Evolutionary conservation across 2,797 vertebrate genomes (phyloP), one percentile per base, ranked within the genome.

Genomic region (Antennarius maculatus): DNA sequence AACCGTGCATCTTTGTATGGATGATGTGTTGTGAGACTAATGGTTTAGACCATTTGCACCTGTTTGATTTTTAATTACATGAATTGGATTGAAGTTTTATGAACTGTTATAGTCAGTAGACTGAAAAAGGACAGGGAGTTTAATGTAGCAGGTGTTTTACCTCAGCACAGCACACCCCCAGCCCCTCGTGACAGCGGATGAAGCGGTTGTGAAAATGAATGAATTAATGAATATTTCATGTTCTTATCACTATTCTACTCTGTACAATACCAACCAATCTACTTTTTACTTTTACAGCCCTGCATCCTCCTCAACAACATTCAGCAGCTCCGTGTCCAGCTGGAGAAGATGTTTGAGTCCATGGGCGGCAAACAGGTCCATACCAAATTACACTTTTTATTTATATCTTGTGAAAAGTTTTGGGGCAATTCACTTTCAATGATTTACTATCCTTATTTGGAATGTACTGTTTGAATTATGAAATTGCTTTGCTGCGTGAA

Each of bases 321-420:
- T 74, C 98, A 99, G 76, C 98, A 99, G 60, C 80, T 99, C 16
- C 91, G 98, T 28, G 96, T 99, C 62, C 97, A 98, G 68, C 95
- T 99, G 81, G 98, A 99, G 91, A 99, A 99, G 90, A 97, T 98
- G 97, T 99, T 99, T 80, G 97, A 99, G 89, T 96, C 97, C 59
- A 99, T 99, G 97, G 97, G 97, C 54, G 98, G 98, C 43, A 99
- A 98, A 89, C 96, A 99, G 96, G 98, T 99, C 65, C 85, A 86
- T 85, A 23, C 34, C 16, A 47, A 8, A 15, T 1, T 60, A 31
- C 51, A 2, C 69, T 18, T 51, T 37, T 31, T 16, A 53, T 16
- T 45, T 69, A 9, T 59, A 27, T 63, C 27, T 58, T 39, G 9
- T 39, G 7, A 9, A 3, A 8, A 1, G 23, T 54, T 68, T 56